These are phyloP conservation scores for Dermolepida albohirtum DNA, from an alignment of 2,888 invertebrate species.

Conservation along the genomic window DNA sequence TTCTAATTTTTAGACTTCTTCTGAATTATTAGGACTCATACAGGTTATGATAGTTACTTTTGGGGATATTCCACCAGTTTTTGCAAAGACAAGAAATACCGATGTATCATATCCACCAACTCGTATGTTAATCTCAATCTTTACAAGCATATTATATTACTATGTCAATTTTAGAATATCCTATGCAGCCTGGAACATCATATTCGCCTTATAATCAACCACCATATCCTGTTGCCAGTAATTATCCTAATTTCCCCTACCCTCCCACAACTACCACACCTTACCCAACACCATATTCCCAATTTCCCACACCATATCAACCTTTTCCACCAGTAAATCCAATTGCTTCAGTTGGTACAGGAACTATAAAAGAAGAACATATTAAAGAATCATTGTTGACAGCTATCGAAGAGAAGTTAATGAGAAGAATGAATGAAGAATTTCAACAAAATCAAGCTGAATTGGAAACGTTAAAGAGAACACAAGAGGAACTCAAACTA, in stretches of 20 bases:
- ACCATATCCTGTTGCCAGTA: conserved; percentile 45
- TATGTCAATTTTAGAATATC: conserved; percentile 13
- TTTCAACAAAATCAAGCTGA: conserved; percentile 93
- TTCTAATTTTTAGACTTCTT: conserved; percentile 71
- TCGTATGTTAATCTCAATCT: not conserved
- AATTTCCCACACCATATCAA: conserved; percentile 34
- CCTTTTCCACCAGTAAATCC: conserved; percentile 56
- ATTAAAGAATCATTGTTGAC: conserved; percentile 93
- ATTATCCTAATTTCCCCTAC: conserved; percentile 63
- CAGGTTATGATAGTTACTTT: conserved; percentile 93
- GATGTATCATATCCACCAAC: conserved; percentile 43
- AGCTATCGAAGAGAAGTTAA: conserved; percentile 95
- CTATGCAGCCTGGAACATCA: conserved; percentile 13
- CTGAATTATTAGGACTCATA: conserved; percentile 89
- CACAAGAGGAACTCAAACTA: conserved; percentile 86
- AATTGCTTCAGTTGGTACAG: conserved; percentile 69
- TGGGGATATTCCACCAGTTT: conserved; percentile 96
- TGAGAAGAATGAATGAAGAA: conserved; percentile 87
- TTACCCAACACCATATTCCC: conserved; percentile 50
- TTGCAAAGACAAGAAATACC: conserved; percentile 74
- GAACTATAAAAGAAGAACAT: conserved; percentile 95
- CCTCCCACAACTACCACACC: conserved; percentile 66
- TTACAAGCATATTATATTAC: too few species aligned
- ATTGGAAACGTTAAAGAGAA: conserved; percentile 87
- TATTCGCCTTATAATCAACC: conserved; percentile 43